Evolutionary conservation across 2,113 vertebrate species (phyloP), one percentile per base, ranked within the genome.

Genomic region (Tupaia tana): DNA sequence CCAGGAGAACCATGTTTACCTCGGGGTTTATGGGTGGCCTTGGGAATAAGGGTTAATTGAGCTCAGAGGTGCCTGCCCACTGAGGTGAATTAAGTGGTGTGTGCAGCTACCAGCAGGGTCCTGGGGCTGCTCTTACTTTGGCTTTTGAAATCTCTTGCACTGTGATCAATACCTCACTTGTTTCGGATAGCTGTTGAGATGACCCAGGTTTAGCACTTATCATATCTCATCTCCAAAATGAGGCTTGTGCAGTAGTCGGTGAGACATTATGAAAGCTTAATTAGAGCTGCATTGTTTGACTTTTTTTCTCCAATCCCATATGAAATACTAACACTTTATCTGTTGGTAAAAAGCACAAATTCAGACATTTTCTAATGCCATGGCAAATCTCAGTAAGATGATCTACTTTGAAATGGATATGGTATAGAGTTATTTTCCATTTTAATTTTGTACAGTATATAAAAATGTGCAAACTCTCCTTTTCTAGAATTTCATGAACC

Each of bases 31-130:
- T 98, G 97, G 98, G 97, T 97, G 97, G 98, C 98, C 98, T 97
- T 98, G 91, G 97, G 97, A 98, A 98, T 97, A 97, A 97, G 98
- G 98, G 98, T 98, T 98, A 98, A 98, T 98, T 98, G 98, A 98
- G 98, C 98, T 98, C 96, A 97, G 98, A 98, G 96, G 97, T 98
- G 95, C 97, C 96, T 97, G 98, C 95, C 98, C 98, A 98, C 97
- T 89, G 97, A 98, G 98, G 98, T 98, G 97, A 98, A 98, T 98
- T 98, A 98, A 98, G 98, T 98, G 97, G 95, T 96, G 95, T 96
- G 96, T 77, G 95, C 83, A 90, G 96, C 97, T 92, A 98, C 97
- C 98, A 98, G 97, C 97, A 95, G 97, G 96, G 96, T 96, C 97
- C 98, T 97, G 96, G 93, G 92, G 97, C 97, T 97, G 97, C 97